These are phyloP conservation scores for Marronus borbonicus DNA, from an alignment of 2,888 invertebrate genomes.

Conservation along the genomic window DNA sequence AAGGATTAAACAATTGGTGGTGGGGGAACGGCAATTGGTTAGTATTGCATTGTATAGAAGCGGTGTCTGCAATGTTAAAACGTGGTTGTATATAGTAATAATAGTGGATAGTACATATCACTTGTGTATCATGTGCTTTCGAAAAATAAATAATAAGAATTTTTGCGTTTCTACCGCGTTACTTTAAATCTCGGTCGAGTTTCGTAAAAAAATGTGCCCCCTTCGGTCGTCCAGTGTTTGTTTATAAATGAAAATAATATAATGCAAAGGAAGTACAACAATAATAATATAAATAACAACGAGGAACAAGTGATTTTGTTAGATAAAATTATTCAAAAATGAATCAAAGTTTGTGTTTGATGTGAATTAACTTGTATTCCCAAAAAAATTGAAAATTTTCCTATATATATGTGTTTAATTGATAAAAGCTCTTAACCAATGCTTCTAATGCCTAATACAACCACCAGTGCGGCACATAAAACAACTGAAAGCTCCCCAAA, in stretches of 20 bases:
- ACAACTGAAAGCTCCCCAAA: slow-evolving; percentile 55
- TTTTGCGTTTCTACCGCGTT: slow-evolving; percentile 1
- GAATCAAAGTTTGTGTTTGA: slow-evolving; percentile 4
- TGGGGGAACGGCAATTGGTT: slow-evolving; percentile 63
- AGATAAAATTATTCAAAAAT: not conserved
- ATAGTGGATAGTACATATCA: slow-evolving; percentile 1
- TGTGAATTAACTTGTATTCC: not conserved
- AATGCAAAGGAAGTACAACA: not conserved
- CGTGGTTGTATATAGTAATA: slow-evolving; percentile 42
- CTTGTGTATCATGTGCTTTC: slow-evolving; percentile 30
- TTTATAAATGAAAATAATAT: not conserved
- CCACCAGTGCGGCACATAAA: slow-evolving; percentile 58
- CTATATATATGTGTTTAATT: not conserved
- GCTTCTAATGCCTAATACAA: slow-evolving; percentile 61
- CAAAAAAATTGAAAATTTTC: no score
- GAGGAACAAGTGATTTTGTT: not conserved
- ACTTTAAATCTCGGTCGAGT: not conserved
- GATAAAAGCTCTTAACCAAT: slow-evolving; percentile 51
- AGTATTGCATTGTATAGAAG: slow-evolving; percentile 60
- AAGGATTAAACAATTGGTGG: slow-evolving; percentile 60
- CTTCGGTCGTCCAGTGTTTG: not conserved
- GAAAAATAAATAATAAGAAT: slow-evolving; percentile 30
- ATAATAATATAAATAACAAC: not conserved
- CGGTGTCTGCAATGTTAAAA: slow-evolving; percentile 58
- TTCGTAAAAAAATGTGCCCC: not conserved